Percentiles rank a stretch among this genome's conserved stretches.
These are phyloP conservation scores for Oncorhynchus mykiss DNA, from an alignment of 2,113 vertebrate species.

Conservation along the genomic window DNA sequence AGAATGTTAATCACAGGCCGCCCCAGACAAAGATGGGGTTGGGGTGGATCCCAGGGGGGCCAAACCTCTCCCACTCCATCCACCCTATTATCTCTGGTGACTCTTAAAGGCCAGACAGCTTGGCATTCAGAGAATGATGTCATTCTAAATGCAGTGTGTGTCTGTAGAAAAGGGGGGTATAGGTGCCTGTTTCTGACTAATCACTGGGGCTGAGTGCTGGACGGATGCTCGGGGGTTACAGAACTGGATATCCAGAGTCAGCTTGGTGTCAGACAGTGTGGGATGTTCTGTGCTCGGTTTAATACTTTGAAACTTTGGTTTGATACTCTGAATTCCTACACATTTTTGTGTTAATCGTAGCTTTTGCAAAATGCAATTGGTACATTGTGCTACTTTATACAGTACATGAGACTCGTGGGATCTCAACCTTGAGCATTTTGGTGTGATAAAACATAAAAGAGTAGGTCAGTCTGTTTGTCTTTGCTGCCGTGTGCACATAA, in stretches of 20 bases:
- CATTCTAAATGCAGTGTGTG: constrained; percentile 22
- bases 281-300: not conserved
- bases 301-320: not conserved
- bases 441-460: too few species aligned
- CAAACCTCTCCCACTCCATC: not conserved
- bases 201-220: constrained; percentile 1
- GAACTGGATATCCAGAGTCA: not conserved
- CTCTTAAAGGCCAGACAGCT: constrained; percentile 21
- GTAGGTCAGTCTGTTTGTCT: too few species aligned
- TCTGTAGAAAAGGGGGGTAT: not conserved
- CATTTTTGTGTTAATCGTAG: too few species aligned
- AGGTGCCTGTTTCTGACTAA: constrained; percentile 4
- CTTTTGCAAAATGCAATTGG: too few species aligned
- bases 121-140: constrained; percentile 22
- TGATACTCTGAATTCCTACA: too few species aligned
- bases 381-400: too few species aligned
- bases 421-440: too few species aligned
- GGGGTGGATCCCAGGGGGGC: constrained; percentile 2
- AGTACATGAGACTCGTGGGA: too few species aligned
- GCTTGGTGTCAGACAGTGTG: not conserved
- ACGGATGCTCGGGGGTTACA: not conserved
- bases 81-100: constrained; percentile 15
- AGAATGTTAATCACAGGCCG: not conserved
- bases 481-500: too few species aligned
- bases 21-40: not conserved